Base-by-base conservation (phyloP, 2,797 vertebrate species). In the Ctenopoma multispine region DNA sequence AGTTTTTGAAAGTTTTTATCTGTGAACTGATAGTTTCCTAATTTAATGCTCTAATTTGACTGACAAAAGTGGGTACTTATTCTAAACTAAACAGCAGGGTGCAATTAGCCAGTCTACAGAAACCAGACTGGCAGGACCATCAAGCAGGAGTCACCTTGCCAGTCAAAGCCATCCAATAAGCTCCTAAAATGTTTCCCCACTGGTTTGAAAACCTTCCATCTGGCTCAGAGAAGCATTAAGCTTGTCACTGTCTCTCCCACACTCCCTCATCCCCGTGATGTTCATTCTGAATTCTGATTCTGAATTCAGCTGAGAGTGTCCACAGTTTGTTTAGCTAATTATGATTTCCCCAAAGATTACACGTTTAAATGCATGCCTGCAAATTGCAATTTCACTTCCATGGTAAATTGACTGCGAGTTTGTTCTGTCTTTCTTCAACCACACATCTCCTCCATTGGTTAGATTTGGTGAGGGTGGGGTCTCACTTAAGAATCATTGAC, bases 401-500 rank as follows among this genome's bases (percentile, higher is more conserved):
- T 20, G 20, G 3, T 20, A 47, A 11, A 9, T 20, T 20, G 18
- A 47, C n/a, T 5, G 14, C 5, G 44, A 47, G 18, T 47, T 47
- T 20, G 44, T 47, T 20, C n/a, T 20, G 20, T 79, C 63, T 68
- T 74, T 54, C 34, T 81, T 86, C 69, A 59, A 62, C 67, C 55
- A 47, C 72, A 59, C 66, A 56, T 87, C 50, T 66, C 81, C 49
- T 80, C 70, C 71, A 92, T 93, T 94, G 92, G 93, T 80, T 87
- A 63, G 80, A 83, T 66, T 74, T 72, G 75, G 70, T 63, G 91
- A 94, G 92, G 94, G 94, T 92, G 94, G 91, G 92, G 91, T 94
- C 90, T 93, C 79, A 77, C 77, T 90, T 81, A 63, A 69, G 56
- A 80, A 75, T 74, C 69, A 63, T 72, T 90, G 89, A 86, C 82